Base-by-base conservation (phyloP, 2,888 invertebrate species). In the Euzetes globulus region DNA sequence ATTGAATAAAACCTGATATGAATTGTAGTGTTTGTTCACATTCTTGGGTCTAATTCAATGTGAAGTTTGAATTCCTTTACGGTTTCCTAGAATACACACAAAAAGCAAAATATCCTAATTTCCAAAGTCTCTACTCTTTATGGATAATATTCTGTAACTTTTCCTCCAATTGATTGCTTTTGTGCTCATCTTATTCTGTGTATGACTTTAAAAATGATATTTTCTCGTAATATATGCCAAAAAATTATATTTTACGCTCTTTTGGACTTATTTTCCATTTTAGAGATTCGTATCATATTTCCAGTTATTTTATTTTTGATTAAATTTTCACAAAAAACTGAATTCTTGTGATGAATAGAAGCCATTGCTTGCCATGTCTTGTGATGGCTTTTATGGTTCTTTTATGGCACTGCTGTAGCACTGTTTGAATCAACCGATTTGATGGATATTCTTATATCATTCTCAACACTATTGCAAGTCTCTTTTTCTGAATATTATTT, bases 271-370 rank as follows among this genome's bases (percentile, higher is more conserved):
- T 68, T 41, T 63, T 45, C 37, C 68, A 68, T 68, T 68, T 68
- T 68, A 33, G 7, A 68, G 68, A 68, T 68, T 68, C 68, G 25
- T 68, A 68, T 68, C 68, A 19, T 37, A 41, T 68, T 68, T 68
- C 68, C 68, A 68, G 68, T 68, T 68, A 68, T 68, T 68, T 68
- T 68, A 37, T 29, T 68, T 68, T 68, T 68, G 68, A 68, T 68
- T 68, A 68, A 68, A 68, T 68, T 68, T 68, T 22, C 7, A 1
- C n/a, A 22, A 17, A 68, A 65, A 37, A 58, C 58, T 13, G 33
- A 27, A 60, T 29, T 60, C 27, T 60, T 60, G 52, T 19, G 22
- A 22, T 52, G 22, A 52, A 52, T 60, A 9, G 22, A 55, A 22
- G 22, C 55, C 13, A 55, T 55, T 19, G 22, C 7, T 55, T 22